Evolutionary conservation across 1,140 invertebrate species (phyloP), one percentile per base, ranked within the genome.

Genomic region (Muscidifurax raptorellus): DNA sequence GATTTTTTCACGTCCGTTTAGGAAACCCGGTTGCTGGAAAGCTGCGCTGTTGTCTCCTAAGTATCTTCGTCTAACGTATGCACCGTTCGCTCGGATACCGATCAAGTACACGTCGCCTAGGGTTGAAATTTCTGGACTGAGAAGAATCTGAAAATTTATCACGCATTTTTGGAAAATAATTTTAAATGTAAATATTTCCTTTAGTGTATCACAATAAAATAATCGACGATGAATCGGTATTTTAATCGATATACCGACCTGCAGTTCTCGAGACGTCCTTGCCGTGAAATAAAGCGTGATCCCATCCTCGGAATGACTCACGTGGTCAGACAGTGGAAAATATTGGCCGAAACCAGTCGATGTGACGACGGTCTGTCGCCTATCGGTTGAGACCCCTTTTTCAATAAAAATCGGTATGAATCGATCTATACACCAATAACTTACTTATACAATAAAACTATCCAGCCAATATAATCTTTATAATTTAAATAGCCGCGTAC

Each of bases 331-430:
- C 40, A 85, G 36, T 6, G 64, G 80, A 40, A 81, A 82, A 64
- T 78, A 85, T 78, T 85, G 84, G 18, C 84, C 79, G 28, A 81
- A 85, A 9, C 79, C 84, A 7, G 84, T 85, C 66, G 84, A 82
- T 4, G 84, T 64, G 6, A 64, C 80, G 36, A 83, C 59, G n/a
- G 13, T 66, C 44, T 83, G 66, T 27, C 80, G 25, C 80, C 76
- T 77, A 12, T 83, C 85, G 32, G 18, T 71, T 3, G 85, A 69
- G 6, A 64, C 18, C 15, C 59, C 59, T 40, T 40, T 40, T 40
- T 40, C 7, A 40, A 40, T 40, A 40, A 40, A 40, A 40, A 40
- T 40, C 36, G 36, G n/a, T n/a, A n/a, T n/a, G n/a, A n/a, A n/a
- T n/a, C n/a, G n/a, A n/a, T n/a, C n/a, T n/a, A n/a, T n/a, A n/a